These are phyloP conservation scores for Pygoscelis antarcticus DNA, from an alignment of 2,113 vertebrate species.

Conservation along the genomic window DNA sequence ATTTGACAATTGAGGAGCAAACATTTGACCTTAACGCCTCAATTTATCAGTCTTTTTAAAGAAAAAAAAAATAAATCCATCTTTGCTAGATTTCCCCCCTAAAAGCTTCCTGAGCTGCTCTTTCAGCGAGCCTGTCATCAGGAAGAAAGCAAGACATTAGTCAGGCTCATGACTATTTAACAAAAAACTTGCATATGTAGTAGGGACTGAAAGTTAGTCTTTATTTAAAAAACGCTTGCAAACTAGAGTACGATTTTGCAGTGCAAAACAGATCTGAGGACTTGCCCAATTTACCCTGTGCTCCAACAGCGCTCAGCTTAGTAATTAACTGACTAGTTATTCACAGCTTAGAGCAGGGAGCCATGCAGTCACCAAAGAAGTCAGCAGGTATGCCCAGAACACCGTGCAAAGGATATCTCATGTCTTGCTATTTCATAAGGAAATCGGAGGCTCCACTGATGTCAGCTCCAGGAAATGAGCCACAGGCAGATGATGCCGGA, in stretches of 20 bases:
- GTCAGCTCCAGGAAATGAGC: conserved; percentile 65
- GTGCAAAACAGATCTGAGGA: not conserved
- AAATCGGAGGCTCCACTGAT: conserved; percentile 39
- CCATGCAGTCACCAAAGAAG: not conserved
- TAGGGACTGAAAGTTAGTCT: not conserved
- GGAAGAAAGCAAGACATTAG: conserved; percentile 35
- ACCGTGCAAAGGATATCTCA: not conserved
- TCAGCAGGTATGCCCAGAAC: not conserved
- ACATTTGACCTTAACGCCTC: not conserved
- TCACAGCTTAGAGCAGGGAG: not conserved
- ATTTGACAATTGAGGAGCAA: not conserved
- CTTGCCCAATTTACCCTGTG: fast-evolving
- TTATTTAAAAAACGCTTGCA: not conserved
- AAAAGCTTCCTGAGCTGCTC: conserved; percentile 15
- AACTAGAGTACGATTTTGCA: not conserved
- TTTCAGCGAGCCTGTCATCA: not conserved
- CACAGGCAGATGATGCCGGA: conserved; percentile 46
- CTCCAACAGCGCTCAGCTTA: not conserved
- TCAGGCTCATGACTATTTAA: conserved; percentile 37
- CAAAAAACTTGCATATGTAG: conserved; percentile 6
- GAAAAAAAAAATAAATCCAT: not conserved
- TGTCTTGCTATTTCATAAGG: conserved; percentile 5
- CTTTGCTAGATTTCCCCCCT: not conserved
- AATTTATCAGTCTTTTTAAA: not conserved
- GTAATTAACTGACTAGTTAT: not conserved